Evolutionary conservation across 2,888 invertebrate genomes (phyloP).

Genomic region (Apamea epomidion): DNA sequence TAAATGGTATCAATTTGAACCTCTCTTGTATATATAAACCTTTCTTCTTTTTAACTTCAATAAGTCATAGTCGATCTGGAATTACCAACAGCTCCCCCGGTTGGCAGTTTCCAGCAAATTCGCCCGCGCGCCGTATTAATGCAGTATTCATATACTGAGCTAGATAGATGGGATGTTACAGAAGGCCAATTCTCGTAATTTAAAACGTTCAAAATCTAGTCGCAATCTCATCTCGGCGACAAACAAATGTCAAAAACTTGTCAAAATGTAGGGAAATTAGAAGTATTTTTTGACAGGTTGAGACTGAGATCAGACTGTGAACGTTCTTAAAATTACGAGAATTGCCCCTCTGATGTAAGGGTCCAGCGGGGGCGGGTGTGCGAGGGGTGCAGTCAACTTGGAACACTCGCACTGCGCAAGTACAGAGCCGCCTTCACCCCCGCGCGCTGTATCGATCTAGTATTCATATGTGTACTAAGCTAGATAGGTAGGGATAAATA

Average conservation of each 20-base stretch:
- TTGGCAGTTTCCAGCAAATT: background rate
- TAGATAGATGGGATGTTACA: background rate
- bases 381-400: background rate
- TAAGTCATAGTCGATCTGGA: background rate
- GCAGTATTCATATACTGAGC: constrained; percentile 4
- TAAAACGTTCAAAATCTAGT: too few species aligned
- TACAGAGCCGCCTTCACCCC: too few species aligned
- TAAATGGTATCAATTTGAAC: background rate
- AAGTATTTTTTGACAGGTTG: too few species aligned
- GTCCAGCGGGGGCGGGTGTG: background rate
- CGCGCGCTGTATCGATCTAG: too few species aligned
- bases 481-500: too few species aligned
- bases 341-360: background rate
- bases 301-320: too few species aligned
- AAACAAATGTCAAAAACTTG: too few species aligned
- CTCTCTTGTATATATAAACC: background rate
- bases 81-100: background rate
- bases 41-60: background rate
- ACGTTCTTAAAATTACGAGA: too few species aligned
- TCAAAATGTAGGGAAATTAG: too few species aligned
- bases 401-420: background rate
- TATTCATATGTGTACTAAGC: too few species aligned
- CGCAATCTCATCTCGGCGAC: too few species aligned
- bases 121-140: background rate
- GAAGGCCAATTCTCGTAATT: too few species aligned